Conservation (phyloP, 2,113 vertebrate genomes). For the Eolophus roseicapilla region DNA sequence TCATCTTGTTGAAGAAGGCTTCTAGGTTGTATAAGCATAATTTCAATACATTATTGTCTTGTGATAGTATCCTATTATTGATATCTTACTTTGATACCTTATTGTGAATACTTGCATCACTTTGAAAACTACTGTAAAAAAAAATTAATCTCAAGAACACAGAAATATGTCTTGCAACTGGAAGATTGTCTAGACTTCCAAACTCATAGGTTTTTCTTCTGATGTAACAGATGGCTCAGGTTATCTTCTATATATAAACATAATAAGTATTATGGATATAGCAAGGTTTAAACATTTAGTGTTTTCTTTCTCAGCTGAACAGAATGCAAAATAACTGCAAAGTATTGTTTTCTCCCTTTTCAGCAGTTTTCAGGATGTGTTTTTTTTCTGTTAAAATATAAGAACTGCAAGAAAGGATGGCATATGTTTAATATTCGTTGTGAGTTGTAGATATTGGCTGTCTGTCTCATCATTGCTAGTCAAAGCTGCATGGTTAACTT, state of each 20-base stretch:
- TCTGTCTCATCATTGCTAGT: not conserved
- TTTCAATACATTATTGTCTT: not conserved
- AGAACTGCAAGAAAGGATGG: not conserved
- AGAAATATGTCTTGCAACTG: not conserved
- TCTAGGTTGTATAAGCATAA: not conserved
- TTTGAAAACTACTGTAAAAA: not conserved
- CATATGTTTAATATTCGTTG: not conserved
- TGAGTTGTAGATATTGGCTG: not conserved
- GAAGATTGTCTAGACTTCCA: not conserved
- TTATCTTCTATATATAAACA: not conserved
- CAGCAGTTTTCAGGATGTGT: not conserved
- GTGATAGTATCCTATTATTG: not conserved
- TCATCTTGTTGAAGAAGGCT: not conserved
- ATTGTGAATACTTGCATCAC: not conserved
- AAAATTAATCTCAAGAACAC: not conserved
- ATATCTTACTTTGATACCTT: not conserved
- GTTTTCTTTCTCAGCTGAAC: not conserved
- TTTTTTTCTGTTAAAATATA: not conserved
- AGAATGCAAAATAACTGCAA: not conserved
- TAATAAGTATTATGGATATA: not conserved
- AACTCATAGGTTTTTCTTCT: not conserved
- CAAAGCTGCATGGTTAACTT: conserved; percentile 21
- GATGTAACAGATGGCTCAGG: not conserved
- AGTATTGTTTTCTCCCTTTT: not conserved
- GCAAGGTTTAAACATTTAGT: not conserved